Percentiles rank a stretch among this genome's conserved stretches.
These are phyloP conservation scores for Scaptomyza montana DNA, from an alignment of 1,140 invertebrate genomes.

Conservation along the genomic window DNA sequence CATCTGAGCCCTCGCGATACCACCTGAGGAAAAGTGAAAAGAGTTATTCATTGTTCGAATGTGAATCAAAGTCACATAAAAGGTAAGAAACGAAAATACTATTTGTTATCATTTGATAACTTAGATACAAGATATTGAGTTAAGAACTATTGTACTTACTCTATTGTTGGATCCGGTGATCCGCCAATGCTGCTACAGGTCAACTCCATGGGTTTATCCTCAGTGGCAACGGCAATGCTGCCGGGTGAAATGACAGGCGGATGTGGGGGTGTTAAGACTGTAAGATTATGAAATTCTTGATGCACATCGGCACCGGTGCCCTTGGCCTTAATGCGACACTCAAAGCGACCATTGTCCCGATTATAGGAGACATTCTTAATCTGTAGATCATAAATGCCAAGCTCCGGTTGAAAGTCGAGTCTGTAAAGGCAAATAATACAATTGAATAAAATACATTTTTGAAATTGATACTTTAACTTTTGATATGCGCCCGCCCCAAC, in stretches of 20 bases:
- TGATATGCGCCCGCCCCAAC: too few relatives aligned
- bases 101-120: too few relatives aligned
- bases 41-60: not conserved
- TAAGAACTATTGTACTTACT: constrained; percentile 84
- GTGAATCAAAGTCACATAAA: not conserved
- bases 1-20: constrained; percentile 87
- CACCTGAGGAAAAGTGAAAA: constrained; percentile 84
- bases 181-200: constrained; percentile 93
- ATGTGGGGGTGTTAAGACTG: constrained; percentile 93
- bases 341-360: constrained; percentile 95
- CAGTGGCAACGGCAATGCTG: constrained; percentile 89
- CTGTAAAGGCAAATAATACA: constrained; percentile 82
- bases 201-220: constrained; percentile 90
- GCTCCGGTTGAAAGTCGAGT: constrained; percentile 89
- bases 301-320: constrained; percentile 93
- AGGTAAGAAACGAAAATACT: too few relatives aligned
- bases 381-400: constrained; percentile 94
- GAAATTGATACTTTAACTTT: constrained; percentile 20
- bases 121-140: too few relatives aligned
- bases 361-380: constrained; percentile 94
- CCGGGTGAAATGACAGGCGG: constrained; percentile 90
- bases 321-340: constrained; percentile 93
- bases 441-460: constrained; percentile 10
- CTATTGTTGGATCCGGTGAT: constrained; percentile 93
- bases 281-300: constrained; percentile 92